Conservation (phyloP, 1,140 invertebrate species). For the Papilio machaon region DNA sequence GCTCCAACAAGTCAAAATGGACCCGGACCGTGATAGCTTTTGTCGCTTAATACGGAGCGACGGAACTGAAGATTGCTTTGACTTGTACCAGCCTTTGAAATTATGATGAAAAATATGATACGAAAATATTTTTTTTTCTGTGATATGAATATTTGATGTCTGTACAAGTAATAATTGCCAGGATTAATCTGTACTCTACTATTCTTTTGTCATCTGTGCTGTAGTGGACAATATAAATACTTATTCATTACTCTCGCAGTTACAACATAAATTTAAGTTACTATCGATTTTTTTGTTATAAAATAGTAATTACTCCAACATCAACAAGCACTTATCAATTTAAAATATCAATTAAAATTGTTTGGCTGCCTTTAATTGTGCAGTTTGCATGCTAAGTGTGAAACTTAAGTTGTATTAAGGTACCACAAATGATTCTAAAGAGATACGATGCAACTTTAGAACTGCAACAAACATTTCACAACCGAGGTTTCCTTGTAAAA, state of each 20-base stretch:
- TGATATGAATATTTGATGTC: conserved; percentile 37
- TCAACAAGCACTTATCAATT: neutral
- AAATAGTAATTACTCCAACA: neutral
- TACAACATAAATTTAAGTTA: neutral
- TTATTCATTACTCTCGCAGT: neutral
- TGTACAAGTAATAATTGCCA: conserved; percentile 29
- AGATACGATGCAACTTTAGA: conserved; percentile 19
- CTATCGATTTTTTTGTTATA: neutral
- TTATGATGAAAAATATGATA: conserved; percentile 39
- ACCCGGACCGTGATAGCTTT: conserved; percentile 44
- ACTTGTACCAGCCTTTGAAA: conserved; percentile 38
- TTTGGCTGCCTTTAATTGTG: neutral
- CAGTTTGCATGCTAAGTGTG: neutral
- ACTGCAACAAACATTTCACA: conserved; percentile 30
- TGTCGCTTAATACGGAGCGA: conserved; percentile 34
- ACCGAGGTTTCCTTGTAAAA: conserved; percentile 52
- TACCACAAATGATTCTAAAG: conserved; percentile 13
- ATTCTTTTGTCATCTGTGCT: neutral
- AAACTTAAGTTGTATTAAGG: neutral
- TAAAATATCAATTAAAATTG: neutral
- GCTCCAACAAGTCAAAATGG: conserved; percentile 53
- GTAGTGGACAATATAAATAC: neutral
- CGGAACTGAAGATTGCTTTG: conserved; percentile 38
- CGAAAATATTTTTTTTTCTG: conserved; percentile 33
- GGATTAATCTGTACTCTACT: conserved; percentile 4